These are phyloP conservation scores for Chionoecetes opilio DNA, from an alignment of 1,140 invertebrate species.

Conservation along the genomic window DNA sequence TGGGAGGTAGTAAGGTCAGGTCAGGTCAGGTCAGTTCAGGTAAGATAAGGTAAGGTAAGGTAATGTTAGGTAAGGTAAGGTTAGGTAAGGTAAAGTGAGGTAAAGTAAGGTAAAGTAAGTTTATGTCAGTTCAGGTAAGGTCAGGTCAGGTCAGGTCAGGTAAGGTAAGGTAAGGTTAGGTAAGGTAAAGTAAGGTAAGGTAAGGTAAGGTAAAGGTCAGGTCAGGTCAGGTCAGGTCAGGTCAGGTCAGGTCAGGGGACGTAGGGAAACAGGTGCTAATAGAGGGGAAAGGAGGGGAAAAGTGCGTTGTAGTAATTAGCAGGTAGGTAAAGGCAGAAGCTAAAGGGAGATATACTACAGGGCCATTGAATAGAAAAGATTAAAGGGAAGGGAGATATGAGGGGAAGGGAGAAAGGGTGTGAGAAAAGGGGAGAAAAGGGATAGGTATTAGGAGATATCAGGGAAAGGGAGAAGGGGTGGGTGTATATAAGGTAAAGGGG, in stretches of 20 bases:
- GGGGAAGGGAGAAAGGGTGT: no score
- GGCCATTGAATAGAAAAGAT: no score
- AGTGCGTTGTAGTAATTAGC: no score
- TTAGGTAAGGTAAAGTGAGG: background rate
- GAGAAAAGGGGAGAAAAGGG: no score
- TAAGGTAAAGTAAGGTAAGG: background rate
- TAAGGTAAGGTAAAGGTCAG: background rate
- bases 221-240: background rate
- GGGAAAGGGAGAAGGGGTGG: background rate
- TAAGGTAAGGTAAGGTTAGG: background rate
- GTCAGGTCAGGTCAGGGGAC: no score
- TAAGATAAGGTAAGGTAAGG: conserved; percentile 47
- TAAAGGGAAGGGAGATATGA: no score
- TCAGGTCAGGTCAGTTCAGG: conserved; percentile 9
- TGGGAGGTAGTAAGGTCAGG: background rate
- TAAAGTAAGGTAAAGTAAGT: no score
- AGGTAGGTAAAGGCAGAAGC: no score
- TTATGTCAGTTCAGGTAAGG: background rate
- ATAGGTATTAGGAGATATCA: background rate
- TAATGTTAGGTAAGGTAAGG: background rate
- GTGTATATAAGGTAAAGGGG: no score
- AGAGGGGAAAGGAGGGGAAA: no score
- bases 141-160: background rate
- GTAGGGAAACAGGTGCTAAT: no score
- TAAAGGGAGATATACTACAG: no score